Evolutionary conservation across 2,113 vertebrate species (phyloP).

Genomic region (Oenanthe melanoleuca): DNA sequence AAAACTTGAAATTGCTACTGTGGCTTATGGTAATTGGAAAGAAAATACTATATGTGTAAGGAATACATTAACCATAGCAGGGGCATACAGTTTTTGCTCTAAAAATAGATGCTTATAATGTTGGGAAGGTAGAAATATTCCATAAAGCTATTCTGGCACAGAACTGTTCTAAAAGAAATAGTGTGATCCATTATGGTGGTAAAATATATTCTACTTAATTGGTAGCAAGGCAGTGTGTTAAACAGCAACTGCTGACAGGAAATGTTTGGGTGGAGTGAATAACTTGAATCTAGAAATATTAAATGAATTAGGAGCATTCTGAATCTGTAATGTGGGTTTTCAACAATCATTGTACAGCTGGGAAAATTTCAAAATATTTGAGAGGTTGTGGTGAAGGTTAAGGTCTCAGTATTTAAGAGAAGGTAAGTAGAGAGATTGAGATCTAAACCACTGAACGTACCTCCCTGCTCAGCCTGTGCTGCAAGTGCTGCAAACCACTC

Average conservation of each 20-base stretch:
- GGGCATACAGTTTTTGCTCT: neutral
- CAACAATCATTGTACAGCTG: neutral
- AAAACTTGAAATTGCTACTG: neutral
- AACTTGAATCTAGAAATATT: neutral
- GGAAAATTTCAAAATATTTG: neutral
- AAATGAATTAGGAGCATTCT: neutral
- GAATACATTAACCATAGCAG: neutral
- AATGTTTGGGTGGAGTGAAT: neutral
- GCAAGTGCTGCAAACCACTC: neutral
- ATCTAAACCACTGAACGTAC: neutral
- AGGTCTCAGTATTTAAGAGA: neutral
- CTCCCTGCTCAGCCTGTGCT: fast-evolving
- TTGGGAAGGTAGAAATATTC: neutral
- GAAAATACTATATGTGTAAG: neutral
- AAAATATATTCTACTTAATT: neutral
- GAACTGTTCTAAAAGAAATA: neutral
- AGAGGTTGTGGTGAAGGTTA: neutral
- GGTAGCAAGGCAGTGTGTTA: neutral
- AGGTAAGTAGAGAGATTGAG: neutral
- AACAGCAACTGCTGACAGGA: neutral
- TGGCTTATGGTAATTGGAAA: neutral
- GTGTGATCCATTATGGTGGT: neutral
- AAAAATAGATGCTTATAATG: neutral
- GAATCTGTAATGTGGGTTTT: neutral
- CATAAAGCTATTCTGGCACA: neutral